These are phyloP conservation scores for Heliocidaris tuberculata DNA, from an alignment of 35 echinoderm and acorn worm genomes.

Conservation along the genomic window DNA sequence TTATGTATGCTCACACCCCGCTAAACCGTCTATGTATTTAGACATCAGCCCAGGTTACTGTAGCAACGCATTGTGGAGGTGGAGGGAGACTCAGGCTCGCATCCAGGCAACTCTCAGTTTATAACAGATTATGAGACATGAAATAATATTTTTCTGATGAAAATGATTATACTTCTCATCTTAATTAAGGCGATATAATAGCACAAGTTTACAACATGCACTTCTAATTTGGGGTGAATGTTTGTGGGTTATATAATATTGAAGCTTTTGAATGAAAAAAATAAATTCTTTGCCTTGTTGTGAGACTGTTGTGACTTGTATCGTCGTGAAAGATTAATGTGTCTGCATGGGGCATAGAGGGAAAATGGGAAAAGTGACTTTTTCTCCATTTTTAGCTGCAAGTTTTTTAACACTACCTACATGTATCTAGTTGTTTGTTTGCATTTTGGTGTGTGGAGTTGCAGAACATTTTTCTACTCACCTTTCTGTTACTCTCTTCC, in stretches of 20 bases:
- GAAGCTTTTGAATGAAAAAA: neutral
- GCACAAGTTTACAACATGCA: neutral
- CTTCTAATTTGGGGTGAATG: neutral
- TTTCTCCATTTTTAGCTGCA: neutral
- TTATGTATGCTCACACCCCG: neutral
- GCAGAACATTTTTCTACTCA: too few species aligned
- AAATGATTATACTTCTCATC: neutral
- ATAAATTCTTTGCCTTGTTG: neutral
- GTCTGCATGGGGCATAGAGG: neutral
- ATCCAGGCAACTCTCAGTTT: neutral
- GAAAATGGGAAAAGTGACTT: neutral
- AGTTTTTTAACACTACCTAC: too few species aligned
- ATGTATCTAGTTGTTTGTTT: too few species aligned
- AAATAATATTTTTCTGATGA: neutral
- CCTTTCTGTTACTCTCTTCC: too few species aligned
- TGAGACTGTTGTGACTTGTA: neutral
- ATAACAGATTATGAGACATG: neutral
- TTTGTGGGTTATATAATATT: neutral
- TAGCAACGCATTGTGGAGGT: neutral
- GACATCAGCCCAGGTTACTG: neutral
- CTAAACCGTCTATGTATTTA: neutral
- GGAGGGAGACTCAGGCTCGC: neutral
- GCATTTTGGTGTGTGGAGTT: too few species aligned
- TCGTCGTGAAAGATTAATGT: too few species aligned
- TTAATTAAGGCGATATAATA: neutral